phyloP scores from a whole-genome alignment of 2,797 vertebrate genomes.

The Cynopterus sphinx region DNA sequence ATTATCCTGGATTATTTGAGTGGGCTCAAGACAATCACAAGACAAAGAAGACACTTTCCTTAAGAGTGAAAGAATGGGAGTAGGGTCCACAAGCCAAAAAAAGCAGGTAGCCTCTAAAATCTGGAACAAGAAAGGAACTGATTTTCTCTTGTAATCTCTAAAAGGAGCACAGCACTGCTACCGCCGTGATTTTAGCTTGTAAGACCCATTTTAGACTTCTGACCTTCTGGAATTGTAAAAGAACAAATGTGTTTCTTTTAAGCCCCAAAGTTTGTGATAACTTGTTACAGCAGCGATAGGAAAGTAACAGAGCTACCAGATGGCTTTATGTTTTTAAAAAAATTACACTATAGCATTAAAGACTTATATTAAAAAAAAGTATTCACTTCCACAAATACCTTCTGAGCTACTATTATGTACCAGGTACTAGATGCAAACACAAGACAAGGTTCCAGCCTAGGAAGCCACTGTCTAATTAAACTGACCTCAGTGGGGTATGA shows the following conservation, averaged over 20 bases:
- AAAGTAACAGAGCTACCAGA: background rate
- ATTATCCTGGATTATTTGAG: background rate
- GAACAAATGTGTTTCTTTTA: background rate
- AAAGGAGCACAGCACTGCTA: background rate
- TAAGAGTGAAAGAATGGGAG: background rate
- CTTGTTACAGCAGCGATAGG: background rate
- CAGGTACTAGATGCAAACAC: background rate
- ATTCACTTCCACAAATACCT: background rate
- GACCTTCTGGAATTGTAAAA: background rate
- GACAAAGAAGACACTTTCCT: background rate
- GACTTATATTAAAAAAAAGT: background rate
- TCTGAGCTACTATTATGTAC: background rate
- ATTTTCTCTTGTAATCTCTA: background rate
- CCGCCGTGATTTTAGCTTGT: too few relatives aligned
- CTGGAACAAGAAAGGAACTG: background rate
- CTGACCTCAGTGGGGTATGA: background rate
- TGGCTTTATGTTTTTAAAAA: background rate
- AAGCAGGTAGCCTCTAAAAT: background rate
- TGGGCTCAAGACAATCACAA: background rate
- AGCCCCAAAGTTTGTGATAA: background rate
- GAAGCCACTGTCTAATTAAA: background rate
- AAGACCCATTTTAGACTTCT: background rate
- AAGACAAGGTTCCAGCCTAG: background rate
- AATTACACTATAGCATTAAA: background rate
- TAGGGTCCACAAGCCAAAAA: background rate